Evolutionary conservation across 2,888 invertebrate species (phyloP), one percentile per base, ranked within the genome.

Genomic region (Stratiomys singularior): DNA sequence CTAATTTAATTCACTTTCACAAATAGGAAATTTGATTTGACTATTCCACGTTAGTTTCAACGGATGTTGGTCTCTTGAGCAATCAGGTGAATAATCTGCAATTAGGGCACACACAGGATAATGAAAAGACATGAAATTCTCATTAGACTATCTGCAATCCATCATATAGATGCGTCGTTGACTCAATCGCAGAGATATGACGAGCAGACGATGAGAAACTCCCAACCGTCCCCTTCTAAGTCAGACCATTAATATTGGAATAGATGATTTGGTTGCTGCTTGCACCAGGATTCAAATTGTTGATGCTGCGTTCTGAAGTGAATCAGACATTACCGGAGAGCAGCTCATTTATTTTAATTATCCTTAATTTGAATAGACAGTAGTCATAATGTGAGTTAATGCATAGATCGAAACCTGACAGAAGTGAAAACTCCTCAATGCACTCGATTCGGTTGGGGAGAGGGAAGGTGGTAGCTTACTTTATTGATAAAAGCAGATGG

Each of bases 341-440:
- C 21, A 27, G 71, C 71, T 72, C 71, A 72, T 72, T 72, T 72
- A 56, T 72, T 72, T 72, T 72, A 72, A 72, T 72, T 56, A 72
- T 46, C 46, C 52, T 25, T 72, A 72, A 72, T 72, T 52, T 52
- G 71, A 72, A 72, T 72, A 72, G 71, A 52, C 71, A 72, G 71
- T 28, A 66, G 37, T 66, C 66, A 66, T 66, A 66, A 66, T 66
- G 18, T 66, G 58, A 60, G 58, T 21, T 60, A 66, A 37, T 66
- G 66, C 18, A 27, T 11, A 3, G 28, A 63, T 28, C 15, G 63
- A 28, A 63, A 63, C 11, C 63, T 28, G 63, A 63, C 11, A 60
- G 25, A 25, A 60, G 7, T 21, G 23, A 23, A 13, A 23, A 52
- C 15, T 52, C 15, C 52, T 52, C 15, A 15, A 15, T 15, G 2